Evolutionary conservation across 1,140 invertebrate species (phyloP).

Genomic region (Pachypeltis micranthus): DNA sequence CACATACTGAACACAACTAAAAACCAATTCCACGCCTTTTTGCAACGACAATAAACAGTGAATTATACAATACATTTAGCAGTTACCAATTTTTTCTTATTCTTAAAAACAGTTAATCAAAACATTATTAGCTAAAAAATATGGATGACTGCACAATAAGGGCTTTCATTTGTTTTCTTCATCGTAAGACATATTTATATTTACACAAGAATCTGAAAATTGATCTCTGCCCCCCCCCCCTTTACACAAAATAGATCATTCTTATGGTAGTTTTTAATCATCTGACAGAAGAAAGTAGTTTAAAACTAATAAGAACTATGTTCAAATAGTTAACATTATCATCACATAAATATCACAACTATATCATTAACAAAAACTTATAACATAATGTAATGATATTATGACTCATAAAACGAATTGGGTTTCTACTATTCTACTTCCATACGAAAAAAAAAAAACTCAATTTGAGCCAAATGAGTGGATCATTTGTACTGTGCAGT

Average conservation of each 20-base stretch:
- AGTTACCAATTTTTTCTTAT: background rate
- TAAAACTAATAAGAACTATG: background rate
- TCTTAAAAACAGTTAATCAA: background rate
- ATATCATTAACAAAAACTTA: background rate
- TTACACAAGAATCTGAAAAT: background rate
- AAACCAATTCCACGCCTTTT: background rate
- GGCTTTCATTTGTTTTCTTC: too few species aligned
- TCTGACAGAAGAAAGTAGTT: background rate
- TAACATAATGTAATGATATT: too few species aligned
- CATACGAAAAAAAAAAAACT: too few species aligned
- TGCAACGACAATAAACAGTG: background rate
- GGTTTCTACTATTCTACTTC: too few species aligned
- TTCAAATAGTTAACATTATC: constrained; percentile 7
- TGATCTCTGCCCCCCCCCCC: background rate
- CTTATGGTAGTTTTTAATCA: background rate
- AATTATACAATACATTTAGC: too few species aligned
- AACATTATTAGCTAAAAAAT: background rate
- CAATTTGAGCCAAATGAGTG: too few species aligned
- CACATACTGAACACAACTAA: background rate
- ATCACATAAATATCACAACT: constrained; percentile 10
- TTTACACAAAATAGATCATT: background rate
- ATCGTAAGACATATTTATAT: too few species aligned
- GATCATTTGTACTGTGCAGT: too few species aligned
- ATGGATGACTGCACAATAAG: too few species aligned
- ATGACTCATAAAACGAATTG: too few species aligned